phyloP scores from a whole-genome alignment of 2,113 vertebrate genomes.

The Salminus brasiliensis region DNA sequence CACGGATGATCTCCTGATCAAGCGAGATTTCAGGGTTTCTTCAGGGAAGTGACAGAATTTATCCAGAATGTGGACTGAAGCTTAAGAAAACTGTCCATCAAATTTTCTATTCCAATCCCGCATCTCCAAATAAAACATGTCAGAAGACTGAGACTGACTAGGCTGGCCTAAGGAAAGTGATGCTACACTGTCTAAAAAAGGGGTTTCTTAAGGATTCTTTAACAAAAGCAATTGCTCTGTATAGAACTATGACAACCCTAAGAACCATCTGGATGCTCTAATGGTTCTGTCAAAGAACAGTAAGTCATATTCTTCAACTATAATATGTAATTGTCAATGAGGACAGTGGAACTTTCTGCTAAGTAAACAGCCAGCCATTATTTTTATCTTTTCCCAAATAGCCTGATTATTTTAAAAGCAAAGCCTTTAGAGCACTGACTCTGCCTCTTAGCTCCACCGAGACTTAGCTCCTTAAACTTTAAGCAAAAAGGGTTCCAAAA shows the following conservation, averaged over 20 bases:
- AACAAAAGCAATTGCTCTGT: no score
- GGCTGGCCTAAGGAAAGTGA: not conserved
- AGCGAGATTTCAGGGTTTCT: not conserved
- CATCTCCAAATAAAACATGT: not conserved
- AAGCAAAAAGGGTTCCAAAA: no score
- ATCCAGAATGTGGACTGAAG: not conserved
- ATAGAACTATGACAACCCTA: no score
- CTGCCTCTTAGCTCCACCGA: no score
- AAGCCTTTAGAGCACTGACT: not conserved
- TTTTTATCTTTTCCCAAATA: no score
- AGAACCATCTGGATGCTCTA: no score
- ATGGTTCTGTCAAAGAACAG: no score
- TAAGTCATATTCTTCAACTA: not conserved
- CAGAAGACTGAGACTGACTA: not conserved
- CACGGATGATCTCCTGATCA: not conserved
- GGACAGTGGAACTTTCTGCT: not conserved
- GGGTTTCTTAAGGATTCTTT: no score
- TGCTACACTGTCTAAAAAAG: no score
- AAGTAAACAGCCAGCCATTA: no score
- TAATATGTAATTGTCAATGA: not conserved
- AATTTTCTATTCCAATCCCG: not conserved
- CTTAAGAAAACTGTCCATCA: not conserved
- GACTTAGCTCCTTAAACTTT: no score
- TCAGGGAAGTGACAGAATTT: not conserved
- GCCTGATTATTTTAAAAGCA: no score